Evolutionary conservation across 2,113 vertebrate species (phyloP).

Genomic region (Otis tarda): DNA sequence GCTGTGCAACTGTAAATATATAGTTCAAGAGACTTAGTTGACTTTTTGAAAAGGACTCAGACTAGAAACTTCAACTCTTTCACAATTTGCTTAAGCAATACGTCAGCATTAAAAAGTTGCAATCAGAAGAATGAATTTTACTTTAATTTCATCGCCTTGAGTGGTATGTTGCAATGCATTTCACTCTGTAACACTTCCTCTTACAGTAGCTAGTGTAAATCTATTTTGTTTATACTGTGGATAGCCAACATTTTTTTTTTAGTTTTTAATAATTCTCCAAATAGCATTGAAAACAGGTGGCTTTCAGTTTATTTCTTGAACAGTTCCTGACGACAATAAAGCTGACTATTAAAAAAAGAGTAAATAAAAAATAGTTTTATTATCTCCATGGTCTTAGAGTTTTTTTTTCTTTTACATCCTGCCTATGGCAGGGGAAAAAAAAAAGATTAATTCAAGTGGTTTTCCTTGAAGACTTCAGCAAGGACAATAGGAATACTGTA

Average conservation of each 20-base stretch:
- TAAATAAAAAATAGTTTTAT: not conserved
- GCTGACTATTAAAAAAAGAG: not conserved
- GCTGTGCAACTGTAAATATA: not conserved
- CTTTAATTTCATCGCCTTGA: not conserved
- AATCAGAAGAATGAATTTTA: conserved; percentile 12
- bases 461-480: not conserved
- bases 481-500: not conserved
- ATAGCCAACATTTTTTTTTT: not conserved
- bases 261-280: not conserved
- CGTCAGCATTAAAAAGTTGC: not conserved
- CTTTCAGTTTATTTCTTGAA: not conserved
- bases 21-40: not conserved
- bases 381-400: not conserved
- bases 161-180: not conserved
- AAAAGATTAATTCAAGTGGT: not conserved
- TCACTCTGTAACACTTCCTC: conserved; percentile 30
- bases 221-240: not conserved
- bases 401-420: not conserved
- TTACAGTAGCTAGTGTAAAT: not conserved
- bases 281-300: not conserved
- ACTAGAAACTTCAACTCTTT: not conserved
- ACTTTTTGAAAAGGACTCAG: not conserved
- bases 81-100: conserved; percentile 37
- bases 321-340: not conserved
- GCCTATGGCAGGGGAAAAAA: not conserved